Percentiles rank a stretch among this genome's conserved stretches.
These are phyloP conservation scores for Pristis pectinata DNA, from an alignment of 2,797 vertebrate species.

Conservation along the genomic window DNA sequence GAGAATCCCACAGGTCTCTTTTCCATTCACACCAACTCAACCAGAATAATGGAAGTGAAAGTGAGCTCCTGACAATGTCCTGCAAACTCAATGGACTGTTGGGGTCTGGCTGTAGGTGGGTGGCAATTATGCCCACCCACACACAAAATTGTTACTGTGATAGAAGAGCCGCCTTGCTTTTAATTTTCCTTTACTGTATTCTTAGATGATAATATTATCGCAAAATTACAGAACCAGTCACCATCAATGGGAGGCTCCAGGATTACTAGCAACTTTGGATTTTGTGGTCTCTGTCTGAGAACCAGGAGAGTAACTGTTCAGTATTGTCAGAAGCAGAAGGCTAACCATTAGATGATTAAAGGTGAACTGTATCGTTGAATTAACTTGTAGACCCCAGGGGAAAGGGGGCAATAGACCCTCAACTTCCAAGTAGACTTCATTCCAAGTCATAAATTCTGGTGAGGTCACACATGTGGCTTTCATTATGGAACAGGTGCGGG, in stretches of 20 bases:
- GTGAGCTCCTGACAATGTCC: neutral
- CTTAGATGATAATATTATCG: neutral
- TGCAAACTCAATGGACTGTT: neutral
- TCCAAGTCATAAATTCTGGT: conserved; percentile 8
- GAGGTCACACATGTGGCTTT: conserved; percentile 25
- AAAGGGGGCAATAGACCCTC: too few relatives aligned
- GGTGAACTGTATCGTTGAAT: too few relatives aligned
- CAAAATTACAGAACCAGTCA: neutral
- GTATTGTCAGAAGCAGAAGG: neutral
- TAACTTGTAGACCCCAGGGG: too few relatives aligned
- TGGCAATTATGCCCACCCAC: neutral
- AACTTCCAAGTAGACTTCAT: conserved; percentile 46
- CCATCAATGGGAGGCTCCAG: neutral
- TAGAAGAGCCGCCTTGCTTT: neutral
- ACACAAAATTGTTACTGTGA: neutral
- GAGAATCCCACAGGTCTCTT: neutral
- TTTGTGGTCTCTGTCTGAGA: neutral
- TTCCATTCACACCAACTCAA: neutral
- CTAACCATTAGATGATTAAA: conserved; percentile 42
- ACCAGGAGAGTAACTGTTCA: neutral
- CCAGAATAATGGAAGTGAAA: neutral
- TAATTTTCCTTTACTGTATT: neutral
- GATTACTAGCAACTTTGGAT: neutral
- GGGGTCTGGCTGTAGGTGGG: neutral
- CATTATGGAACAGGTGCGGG: conserved; percentile 24